These are phyloP conservation scores for Theretra japonica DNA, from an alignment of 2,888 invertebrate species.

Conservation along the genomic window DNA sequence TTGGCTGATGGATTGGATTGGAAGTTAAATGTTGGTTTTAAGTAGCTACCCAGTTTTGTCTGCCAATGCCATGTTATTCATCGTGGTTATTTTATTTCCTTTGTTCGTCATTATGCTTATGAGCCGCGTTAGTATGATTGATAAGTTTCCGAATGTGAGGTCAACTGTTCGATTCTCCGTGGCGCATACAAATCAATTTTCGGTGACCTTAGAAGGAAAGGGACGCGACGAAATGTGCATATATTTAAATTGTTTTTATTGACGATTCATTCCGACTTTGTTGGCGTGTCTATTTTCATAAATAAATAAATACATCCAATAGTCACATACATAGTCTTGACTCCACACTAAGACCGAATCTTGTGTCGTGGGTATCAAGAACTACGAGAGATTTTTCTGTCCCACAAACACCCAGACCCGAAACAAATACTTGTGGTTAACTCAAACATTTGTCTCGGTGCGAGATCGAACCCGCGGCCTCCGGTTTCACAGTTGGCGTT, in stretches of 20 bases:
- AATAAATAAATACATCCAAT: too few relatives aligned
- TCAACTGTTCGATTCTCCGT: neutral
- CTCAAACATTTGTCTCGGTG: too few relatives aligned
- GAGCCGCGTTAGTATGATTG: conserved; percentile 18
- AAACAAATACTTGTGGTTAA: too few relatives aligned
- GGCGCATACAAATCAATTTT: conserved; percentile 14
- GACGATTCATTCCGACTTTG: neutral
- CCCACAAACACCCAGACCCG: too few relatives aligned
- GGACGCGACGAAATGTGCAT: neutral
- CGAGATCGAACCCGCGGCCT: too few relatives aligned
- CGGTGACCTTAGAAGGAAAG: conserved; percentile 18
- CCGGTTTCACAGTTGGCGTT: too few relatives aligned
- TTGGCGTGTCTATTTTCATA: neutral
- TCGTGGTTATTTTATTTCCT: neutral
- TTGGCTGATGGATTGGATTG: too few relatives aligned
- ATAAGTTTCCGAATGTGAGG: conserved; percentile 20
- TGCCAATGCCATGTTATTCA: neutral
- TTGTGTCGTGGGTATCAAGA: too few relatives aligned
- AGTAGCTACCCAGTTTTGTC: neutral
- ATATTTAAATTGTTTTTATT: neutral
- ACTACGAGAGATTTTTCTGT: too few relatives aligned
- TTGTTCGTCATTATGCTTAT: conserved; percentile 15
- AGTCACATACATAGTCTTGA: too few relatives aligned
- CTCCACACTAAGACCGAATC: too few relatives aligned
- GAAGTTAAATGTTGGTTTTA: too few relatives aligned